Percentiles rank a stretch among this genome's conserved stretches.
Conservation (phyloP, 2,113 vertebrate genomes). For the Lepisosteus osseus region DNA sequence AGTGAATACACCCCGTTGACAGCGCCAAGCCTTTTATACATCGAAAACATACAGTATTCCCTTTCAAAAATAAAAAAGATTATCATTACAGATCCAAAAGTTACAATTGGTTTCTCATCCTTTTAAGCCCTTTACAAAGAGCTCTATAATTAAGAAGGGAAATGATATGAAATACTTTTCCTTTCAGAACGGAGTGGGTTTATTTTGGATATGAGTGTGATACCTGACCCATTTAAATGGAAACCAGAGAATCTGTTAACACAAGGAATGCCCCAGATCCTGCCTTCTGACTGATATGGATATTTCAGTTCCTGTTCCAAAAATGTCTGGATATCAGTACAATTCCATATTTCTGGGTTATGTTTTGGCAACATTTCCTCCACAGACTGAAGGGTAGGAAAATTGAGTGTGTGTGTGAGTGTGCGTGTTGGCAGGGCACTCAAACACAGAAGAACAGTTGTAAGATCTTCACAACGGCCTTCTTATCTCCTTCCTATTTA, state of each 20-base stretch:
- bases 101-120: slow-evolving; percentile 50
- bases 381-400: slow-evolving; percentile 33
- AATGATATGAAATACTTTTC: slow-evolving; percentile 59
- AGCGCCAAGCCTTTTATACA: slow-evolving; percentile 60
- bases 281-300: slow-evolving; percentile 56
- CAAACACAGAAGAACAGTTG: not conserved
- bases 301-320: slow-evolving; percentile 59
- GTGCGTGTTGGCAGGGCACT: not conserved
- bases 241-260: slow-evolving; percentile 63
- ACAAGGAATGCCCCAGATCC: slow-evolving; percentile 62
- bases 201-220: slow-evolving; percentile 54
- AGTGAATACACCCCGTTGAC: slow-evolving; percentile 60
- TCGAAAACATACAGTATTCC: slow-evolving; percentile 56
- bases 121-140: slow-evolving; percentile 45
- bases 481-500: no score
- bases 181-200: slow-evolving; percentile 54
- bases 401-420: not conserved
- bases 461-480: no score
- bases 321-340: slow-evolving; percentile 40
- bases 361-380: not conserved
- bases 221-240: slow-evolving; percentile 61
- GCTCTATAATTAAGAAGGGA: slow-evolving; percentile 61
- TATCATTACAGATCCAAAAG: slow-evolving; percentile 33
- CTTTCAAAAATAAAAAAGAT: slow-evolving; percentile 54
- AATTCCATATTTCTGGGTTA: not conserved